These are phyloP conservation scores for Ctenoplectra terminalis DNA, from an alignment of 1,140 invertebrate species.

Conservation along the genomic window DNA sequence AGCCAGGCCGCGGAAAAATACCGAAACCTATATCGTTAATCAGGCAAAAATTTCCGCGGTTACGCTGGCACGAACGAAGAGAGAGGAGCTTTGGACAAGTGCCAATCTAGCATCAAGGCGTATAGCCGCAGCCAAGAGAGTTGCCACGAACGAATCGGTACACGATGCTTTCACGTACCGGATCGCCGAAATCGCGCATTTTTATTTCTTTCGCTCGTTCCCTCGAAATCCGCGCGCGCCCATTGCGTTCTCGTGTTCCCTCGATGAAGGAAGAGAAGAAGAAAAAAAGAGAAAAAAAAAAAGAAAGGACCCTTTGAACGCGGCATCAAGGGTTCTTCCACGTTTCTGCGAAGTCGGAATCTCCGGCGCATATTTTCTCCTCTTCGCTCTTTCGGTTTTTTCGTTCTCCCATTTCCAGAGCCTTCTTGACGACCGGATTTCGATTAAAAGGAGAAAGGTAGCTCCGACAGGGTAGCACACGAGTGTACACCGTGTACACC, in stretches of 20 bases:
- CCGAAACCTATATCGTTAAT: slow-evolving; percentile 78
- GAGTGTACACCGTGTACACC: background rate
- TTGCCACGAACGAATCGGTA: slow-evolving; percentile 54
- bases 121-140: slow-evolving; percentile 69
- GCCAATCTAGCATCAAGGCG: slow-evolving; percentile 73
- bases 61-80: slow-evolving; percentile 70
- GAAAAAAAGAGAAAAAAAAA: background rate
- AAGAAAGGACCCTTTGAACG: slow-evolving; percentile 67
- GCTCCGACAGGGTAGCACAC: background rate
- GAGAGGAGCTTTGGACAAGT: slow-evolving; percentile 72
- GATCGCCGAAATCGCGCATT: slow-evolving; percentile 69
- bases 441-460: slow-evolving; percentile 12
- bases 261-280: background rate
- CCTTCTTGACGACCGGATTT: background rate
- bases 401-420: background rate
- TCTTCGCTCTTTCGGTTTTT: background rate
- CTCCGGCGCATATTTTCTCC: background rate
- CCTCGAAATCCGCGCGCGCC: slow-evolving; percentile 29
- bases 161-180: slow-evolving; percentile 35
- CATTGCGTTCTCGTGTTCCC: background rate
- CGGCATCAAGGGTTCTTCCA: slow-evolving; percentile 12
- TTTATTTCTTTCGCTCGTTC: slow-evolving; percentile 73
- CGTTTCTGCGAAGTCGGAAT: background rate
- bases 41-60: slow-evolving; percentile 77
- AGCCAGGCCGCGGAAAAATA: slow-evolving; percentile 64